These are phyloP conservation scores for Zonotrichia albicollis DNA, from an alignment of 2,797 vertebrate genomes.

Conservation along the genomic window DNA sequence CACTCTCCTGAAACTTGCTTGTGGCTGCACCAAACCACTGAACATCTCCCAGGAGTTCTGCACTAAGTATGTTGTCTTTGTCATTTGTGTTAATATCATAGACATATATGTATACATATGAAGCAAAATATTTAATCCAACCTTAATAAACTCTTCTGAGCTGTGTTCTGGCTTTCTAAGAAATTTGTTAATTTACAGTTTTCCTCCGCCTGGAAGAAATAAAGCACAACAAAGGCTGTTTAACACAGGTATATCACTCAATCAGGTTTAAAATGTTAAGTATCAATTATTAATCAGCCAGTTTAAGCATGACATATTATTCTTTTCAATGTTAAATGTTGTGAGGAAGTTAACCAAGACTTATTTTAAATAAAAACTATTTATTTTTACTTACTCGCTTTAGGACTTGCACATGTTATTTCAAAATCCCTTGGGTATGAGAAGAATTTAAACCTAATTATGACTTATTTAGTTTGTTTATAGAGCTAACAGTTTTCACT, in stretches of 20 bases:
- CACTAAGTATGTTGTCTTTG: neutral
- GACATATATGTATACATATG: neutral
- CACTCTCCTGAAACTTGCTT: neutral
- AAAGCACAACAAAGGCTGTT: neutral
- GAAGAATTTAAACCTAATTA: constrained; percentile 34
- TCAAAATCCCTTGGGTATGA: constrained; percentile 5
- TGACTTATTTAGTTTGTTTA: constrained; percentile 22
- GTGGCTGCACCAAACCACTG: neutral
- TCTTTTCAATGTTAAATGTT: neutral
- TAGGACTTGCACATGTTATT: neutral
- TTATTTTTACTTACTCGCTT: constrained; percentile 11
- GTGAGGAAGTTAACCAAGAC: neutral
- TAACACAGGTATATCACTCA: neutral
- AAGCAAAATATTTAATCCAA: neutral
- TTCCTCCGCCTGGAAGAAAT: neutral
- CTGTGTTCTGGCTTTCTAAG: neutral
- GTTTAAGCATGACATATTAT: neutral
- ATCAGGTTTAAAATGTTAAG: neutral
- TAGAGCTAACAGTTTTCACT: neutral
- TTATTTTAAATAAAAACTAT: neutral
- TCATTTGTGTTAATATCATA: neutral
- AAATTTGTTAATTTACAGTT: neutral
- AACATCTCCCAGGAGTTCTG: neutral
- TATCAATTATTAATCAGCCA: neutral
- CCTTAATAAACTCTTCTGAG: neutral